Conservation (phyloP, 1,140 invertebrate genomes). For the Saccostrea cuccullata region DNA sequence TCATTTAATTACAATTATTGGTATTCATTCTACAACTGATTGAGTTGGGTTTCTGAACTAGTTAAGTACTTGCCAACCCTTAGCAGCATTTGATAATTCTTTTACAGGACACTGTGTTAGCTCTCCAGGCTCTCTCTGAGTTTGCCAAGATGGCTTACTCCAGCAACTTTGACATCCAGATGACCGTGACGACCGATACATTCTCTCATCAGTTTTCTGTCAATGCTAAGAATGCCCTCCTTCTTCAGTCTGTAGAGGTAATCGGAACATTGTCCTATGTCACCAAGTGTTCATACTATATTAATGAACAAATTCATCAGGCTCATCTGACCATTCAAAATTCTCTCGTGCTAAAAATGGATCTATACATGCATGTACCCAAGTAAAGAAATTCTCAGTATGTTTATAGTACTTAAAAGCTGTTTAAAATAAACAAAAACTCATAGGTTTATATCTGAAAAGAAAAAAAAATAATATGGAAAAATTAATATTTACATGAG, state of each 20-base stretch:
- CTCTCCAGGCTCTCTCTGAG: conserved; percentile 78
- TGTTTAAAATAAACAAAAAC: no score
- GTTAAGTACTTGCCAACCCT: neutral
- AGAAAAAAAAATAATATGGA: no score
- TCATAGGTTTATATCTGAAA: no score
- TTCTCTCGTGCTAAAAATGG: no score
- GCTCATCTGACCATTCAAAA: no score
- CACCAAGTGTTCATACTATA: no score
- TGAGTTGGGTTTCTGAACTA: neutral
- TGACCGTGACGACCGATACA: conserved; percentile 59
- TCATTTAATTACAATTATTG: neutral
- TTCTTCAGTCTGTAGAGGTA: conserved; percentile 73
- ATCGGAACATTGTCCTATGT: conserved; percentile 23
- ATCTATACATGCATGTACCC: no score
- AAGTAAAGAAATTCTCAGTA: no score
- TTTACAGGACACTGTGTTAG: conserved; percentile 80
- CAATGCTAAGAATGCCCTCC: conserved; percentile 69
- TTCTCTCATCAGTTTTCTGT: conserved; percentile 66
- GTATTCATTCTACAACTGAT: neutral
- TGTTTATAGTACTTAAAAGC: no score
- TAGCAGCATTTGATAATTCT: neutral
- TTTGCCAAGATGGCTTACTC: conserved; percentile 71
- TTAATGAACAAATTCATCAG: no score
- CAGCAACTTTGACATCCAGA: conserved; percentile 66
- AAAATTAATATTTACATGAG: no score